Evolutionary conservation across 2,797 vertebrate species (phyloP).

Genomic region (Gallinago solitaria): DNA sequence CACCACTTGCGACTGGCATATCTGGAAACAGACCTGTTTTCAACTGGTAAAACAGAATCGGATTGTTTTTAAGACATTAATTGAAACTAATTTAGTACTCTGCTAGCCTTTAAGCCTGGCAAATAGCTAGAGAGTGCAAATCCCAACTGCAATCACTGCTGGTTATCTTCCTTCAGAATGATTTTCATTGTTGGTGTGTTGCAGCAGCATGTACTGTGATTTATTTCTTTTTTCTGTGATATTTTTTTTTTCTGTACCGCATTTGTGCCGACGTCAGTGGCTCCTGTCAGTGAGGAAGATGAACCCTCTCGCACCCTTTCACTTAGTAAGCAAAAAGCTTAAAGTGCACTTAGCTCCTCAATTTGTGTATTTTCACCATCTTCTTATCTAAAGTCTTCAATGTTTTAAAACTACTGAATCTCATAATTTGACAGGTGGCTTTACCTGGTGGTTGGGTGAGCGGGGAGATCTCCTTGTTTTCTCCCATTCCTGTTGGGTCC

Average conservation of each 20-base stretch:
- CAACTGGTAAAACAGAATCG: neutral
- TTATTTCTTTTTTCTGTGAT: too few relatives aligned
- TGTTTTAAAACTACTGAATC: neutral
- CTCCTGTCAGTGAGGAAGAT: neutral
- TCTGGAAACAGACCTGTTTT: neutral
- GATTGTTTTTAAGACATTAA: neutral
- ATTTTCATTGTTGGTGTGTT: neutral
- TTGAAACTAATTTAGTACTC: neutral
- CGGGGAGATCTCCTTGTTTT: accelerated
- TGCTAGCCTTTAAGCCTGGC: neutral
- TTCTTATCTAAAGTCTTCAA: accelerated
- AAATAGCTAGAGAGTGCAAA: neutral
- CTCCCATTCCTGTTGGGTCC: accelerated
- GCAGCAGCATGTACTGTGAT: neutral
- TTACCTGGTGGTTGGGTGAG: accelerated
- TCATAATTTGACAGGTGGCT: accelerated
- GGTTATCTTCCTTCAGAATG: neutral
- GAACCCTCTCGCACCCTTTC: neutral
- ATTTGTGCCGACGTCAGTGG: neutral
- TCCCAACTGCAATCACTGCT: neutral
- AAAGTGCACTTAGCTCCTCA: neutral
- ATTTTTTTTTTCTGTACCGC: too few relatives aligned
- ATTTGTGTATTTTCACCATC: accelerated
- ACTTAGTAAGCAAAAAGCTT: neutral
- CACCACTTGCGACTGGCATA: neutral